Conservation (phyloP, 2,888 invertebrate genomes). For the Neoaliturus tenellus region DNA sequence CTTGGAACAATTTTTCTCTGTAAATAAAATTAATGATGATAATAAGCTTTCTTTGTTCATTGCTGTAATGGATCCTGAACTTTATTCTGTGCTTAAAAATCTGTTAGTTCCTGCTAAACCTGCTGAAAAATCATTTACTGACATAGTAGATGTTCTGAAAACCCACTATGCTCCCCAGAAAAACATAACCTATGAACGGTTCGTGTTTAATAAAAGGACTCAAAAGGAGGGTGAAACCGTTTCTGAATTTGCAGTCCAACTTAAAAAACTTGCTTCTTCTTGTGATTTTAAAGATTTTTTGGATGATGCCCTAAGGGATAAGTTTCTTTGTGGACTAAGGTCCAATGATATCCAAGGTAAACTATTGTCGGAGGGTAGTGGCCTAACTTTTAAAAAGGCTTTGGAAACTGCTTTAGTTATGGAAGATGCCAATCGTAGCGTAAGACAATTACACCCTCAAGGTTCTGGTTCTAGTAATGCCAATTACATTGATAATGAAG, state of each 20-base stretch:
- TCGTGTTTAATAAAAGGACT: conserved; percentile 48
- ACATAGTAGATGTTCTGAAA: conserved; percentile 8
- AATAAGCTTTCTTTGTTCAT: conserved; percentile 54
- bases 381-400: background rate
- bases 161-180: conserved; percentile 51
- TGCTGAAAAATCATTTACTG: conserved; percentile 35
- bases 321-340: conserved; percentile 52
- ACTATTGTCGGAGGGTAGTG: background rate
- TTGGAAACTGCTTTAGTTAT: background rate
- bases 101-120: conserved; percentile 51
- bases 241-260: conserved; percentile 50
- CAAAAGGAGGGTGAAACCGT: conserved; percentile 52
- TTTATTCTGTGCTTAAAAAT: conserved; percentile 57
- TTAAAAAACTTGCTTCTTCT: conserved; percentile 43
- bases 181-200: conserved; percentile 52
- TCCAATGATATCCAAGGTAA: background rate
- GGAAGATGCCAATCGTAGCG: background rate
- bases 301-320: conserved; percentile 56
- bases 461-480: background rate
- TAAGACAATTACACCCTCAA: background rate
- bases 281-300: conserved; percentile 56
- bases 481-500: background rate
- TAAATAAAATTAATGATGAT: conserved; percentile 42
- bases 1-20: conserved; percentile 38
- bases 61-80: conserved; percentile 52